Base-by-base conservation (phyloP, 2,113 vertebrate species). In the Poecile atricapillus region DNA sequence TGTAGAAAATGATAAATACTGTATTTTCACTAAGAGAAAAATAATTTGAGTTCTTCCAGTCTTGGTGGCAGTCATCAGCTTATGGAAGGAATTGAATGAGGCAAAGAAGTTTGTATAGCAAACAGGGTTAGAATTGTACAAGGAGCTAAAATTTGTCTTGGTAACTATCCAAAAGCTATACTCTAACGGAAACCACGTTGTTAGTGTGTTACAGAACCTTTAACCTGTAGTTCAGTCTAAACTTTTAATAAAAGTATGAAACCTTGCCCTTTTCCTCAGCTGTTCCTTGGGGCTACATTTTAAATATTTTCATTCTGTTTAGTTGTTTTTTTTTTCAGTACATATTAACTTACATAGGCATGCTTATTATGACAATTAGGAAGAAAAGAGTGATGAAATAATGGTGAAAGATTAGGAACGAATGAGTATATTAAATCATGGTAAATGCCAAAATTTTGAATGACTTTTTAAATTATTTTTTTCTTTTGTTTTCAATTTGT, bases 91-190 rank as follows among this genome's bases (percentile, higher is more conserved):
- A 64, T 67, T 94, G 93, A 93, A 70, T 47, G 50, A 88, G 39
- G 62, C 64, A 83, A 95, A 95, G 63, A 73, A 76, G 74, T 93
- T 97, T 90, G 82, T 69, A 70, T n/a, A 85, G 78, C 81, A 93
- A 88, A 88, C 90, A 95, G 55, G 35, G 75, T 96, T 94, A 74
- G 82, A 93, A 88, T 86, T 93, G 90, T 90, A 94, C 85, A 91
- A 94, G 96, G 78, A 95, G 92, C 80, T 94, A 93, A 93, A 93
- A 93, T 97, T 97, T 97, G 35, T 96, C 88, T 97, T 96, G 94
- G 93, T 94, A 82, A 60, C 63, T 28, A 70, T 97, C 94, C 95
- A 97, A 96, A 92, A 96, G 12, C 94, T 94, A 95, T 95, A 93
- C 76, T 44, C 85, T 94, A 77, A 90, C 87, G 92, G 93, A 95